Conservation (phyloP, 2,113 vertebrate genomes). For the Manacus vitellinus region DNA sequence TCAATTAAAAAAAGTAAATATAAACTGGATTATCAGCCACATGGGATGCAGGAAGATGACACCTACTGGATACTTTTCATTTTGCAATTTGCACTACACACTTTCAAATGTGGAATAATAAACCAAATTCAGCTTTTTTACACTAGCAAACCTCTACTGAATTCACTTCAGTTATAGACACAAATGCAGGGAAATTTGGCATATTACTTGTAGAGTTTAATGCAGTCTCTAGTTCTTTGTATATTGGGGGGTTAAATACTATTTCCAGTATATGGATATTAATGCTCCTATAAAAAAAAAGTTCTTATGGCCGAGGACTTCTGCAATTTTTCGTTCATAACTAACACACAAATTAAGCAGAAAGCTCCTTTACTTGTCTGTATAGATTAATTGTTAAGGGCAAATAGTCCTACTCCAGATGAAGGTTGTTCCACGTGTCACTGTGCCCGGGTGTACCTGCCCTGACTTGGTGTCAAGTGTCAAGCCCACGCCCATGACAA, state of each 20-base stretch:
- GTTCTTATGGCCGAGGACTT: neutral
- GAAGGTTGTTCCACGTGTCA: rapidly evolving
- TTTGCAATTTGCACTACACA: neutral
- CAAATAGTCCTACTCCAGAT: neutral
- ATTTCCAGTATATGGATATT: neutral
- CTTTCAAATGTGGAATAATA: neutral
- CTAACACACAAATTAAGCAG: neutral
- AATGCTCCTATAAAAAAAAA: neutral
- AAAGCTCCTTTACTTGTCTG: neutral
- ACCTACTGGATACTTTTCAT: constrained; percentile 2
- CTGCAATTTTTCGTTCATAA: neutral
- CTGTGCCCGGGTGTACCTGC: neutral
- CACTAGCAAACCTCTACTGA: neutral
- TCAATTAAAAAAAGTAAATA: neutral
- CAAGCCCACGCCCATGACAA: neutral
- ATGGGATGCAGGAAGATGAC: neutral
- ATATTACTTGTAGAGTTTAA: neutral
- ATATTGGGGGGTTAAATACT: neutral
- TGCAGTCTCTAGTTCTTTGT: neutral
- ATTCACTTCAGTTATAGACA: neutral
- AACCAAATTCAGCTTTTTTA: neutral
- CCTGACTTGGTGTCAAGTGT: neutral
- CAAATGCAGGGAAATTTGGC: neutral
- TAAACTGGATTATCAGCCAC: neutral
- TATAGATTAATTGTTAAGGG: neutral